Evolutionary conservation across 64 coral and sea anemone genomes (phyloP), one percentile per base, ranked within the genome.

Genomic region (Anthopleura sola): DNA sequence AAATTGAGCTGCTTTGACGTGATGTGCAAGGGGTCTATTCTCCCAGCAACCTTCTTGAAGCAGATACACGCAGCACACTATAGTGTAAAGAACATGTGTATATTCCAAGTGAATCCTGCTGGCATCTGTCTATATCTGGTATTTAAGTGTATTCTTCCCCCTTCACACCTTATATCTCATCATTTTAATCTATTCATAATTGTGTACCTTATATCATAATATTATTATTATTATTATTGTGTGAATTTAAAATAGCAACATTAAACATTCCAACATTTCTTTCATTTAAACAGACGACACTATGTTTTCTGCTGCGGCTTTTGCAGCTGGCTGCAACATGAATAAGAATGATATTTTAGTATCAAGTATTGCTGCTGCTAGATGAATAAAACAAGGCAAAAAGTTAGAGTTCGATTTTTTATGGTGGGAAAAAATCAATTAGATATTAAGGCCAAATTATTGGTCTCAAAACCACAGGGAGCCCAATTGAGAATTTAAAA

Each of bases 171-270:
- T 62, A 62, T 62, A 62, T 62, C 23, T 62, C n/a, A 26, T 62
- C 58, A 62, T 62, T 62, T 62, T n/a, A 62, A 62, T 62, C 58
- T 62, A 62, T 62, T 62, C 24, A 28, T 71, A 71, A 34, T 4
- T 71, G n/a, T 71, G 66, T 79, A 79, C 76, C 24, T 48, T 79
- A n/a, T 79, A 26, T 79, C 4, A 44, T 44, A 78, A 78, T 78
- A 78, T 78, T 78, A 46, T 14, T 78, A 79, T 47, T 79, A 48
- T 79, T 79, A 18, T 44, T n/a, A 26, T 26, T 62, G 58, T 44
- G n/a, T 79, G 76, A 79, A 79, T 44, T 44, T 79, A 79, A 79
- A 79, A 79, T 79, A 71, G 26, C 62, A 5, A 44, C 39, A 79
- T 38, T 79, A 9, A 33, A 38, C 31, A 21, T 20, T 48, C 38